Evolutionary conservation across 1,140 invertebrate species (phyloP), one percentile per base, ranked within the genome.

Genomic region (Drosophila triauraria): DNA sequence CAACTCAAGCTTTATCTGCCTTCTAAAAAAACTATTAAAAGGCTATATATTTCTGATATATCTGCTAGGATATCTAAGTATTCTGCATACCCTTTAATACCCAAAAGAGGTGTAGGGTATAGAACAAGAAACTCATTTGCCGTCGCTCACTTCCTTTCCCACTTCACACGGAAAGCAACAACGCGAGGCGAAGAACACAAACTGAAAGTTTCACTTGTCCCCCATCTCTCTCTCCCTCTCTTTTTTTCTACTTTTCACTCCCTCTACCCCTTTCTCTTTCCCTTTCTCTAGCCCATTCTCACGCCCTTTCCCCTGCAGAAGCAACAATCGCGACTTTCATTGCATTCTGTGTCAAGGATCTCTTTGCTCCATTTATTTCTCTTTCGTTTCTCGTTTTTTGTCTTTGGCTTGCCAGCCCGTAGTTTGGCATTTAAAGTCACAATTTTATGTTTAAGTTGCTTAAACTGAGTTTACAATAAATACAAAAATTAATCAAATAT

Each of bases 341-440:
- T 53, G 30, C 35, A 77, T 77, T 77, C 54, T 77, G 72, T 77
- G 75, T 77, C 75, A 77, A 76, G 72, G 72, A 77, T 77, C 75
- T 76, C 51, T 76, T 47, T 67, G 74, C 74, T 67, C 44, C 51
- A 65, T 58, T 76, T 58, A 44, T 20, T 25, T 10, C 38, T 9
- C 15, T 32, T 54, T 54, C 30, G 30, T 53, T 20, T 35, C 30
- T 50, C 8, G 32, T 44, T 30, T 53, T 65, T 61, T 65, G 40
- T 62, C 63, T 62, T 27, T 15, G 46, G 20, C 20, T 32, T 17
- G 7, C n/a, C 12, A 12, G 20, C 2, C 17, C 12, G 7, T 54
- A 43, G 81, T 72, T 68, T 75, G 78, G 74, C 74, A 81, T 78
- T 85, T 81, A 80, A 84, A 70, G 62, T 74, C 59, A 77, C 82